Evolutionary conservation across 1,140 invertebrate genomes (phyloP).

Genomic region (Micrasema longulum): DNA sequence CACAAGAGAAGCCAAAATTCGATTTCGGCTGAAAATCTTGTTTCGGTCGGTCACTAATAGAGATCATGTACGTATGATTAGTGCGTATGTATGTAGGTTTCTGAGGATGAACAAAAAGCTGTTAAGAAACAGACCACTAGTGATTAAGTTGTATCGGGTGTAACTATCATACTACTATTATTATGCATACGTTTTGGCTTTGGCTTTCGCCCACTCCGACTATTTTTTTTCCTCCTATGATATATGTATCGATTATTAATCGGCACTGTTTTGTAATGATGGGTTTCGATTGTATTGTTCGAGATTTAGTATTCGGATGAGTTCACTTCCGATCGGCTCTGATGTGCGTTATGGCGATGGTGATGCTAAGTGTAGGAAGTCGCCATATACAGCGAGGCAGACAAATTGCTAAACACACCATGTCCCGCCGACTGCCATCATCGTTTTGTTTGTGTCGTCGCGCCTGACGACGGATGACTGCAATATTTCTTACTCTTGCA

Average conservation of each 20-base stretch:
- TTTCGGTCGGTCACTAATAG: too few species aligned
- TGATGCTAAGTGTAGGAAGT: slow-evolving; percentile 26
- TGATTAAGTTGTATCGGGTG: too few species aligned
- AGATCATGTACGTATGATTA: too few species aligned
- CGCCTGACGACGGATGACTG: background rate
- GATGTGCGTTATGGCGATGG: slow-evolving; percentile 13
- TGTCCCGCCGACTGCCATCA: background rate
- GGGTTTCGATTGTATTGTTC: background rate
- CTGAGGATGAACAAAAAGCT: too few species aligned
- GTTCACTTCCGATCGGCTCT: slow-evolving; percentile 13
- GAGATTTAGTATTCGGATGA: slow-evolving; percentile 17
- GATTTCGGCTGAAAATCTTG: too few species aligned
- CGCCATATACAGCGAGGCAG: slow-evolving; percentile 3
- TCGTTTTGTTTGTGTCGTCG: background rate
- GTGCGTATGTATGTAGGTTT: too few species aligned
- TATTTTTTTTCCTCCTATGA: background rate
- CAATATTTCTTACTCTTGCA: background rate
- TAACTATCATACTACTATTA: too few species aligned
- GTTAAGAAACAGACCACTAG: too few species aligned
- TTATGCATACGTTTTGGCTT: too few species aligned
- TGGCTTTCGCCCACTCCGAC: too few species aligned
- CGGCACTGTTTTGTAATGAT: background rate
- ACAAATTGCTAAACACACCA: slow-evolving; percentile 18
- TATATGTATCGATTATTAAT: background rate
- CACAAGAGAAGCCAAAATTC: too few species aligned